These are phyloP conservation scores for Channa maculata DNA, from an alignment of 2,113 vertebrate genomes.

Conservation along the genomic window DNA sequence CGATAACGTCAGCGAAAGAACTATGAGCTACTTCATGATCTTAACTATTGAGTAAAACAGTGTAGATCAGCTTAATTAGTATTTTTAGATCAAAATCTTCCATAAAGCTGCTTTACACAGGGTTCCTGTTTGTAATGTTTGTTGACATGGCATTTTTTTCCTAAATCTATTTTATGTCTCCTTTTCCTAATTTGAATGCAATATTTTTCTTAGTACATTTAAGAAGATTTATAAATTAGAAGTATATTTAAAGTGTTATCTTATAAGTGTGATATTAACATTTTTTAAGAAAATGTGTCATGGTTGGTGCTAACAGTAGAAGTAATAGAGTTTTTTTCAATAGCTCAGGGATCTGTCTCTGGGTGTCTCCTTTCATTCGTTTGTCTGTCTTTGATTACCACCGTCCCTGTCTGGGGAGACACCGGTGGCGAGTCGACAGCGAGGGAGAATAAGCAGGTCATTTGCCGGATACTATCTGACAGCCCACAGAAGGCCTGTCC, in stretches of 20 bases:
- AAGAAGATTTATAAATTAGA: no score
- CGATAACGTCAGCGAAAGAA: neutral
- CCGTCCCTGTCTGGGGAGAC: slow-evolving; percentile 47
- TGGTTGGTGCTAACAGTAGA: neutral
- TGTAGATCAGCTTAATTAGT: neutral
- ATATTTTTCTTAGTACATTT: no score
- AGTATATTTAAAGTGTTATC: no score
- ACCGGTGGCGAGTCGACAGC: slow-evolving; percentile 33
- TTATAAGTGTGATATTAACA: no score
- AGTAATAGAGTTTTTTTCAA: no score
- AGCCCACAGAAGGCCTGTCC: slow-evolving; percentile 70
- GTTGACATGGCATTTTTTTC: no score
- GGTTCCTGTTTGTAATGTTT: neutral
- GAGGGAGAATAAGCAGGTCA: slow-evolving; percentile 56
- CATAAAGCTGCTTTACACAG: neutral
- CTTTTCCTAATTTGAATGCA: no score
- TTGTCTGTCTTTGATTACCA: slow-evolving; percentile 20
- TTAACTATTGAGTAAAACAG: no score
- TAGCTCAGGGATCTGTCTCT: neutral
- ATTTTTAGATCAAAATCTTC: neutral
- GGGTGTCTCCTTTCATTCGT: slow-evolving; percentile 42
- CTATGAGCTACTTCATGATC: neutral
- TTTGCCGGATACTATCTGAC: slow-evolving; percentile 71
- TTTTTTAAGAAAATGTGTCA: neutral
- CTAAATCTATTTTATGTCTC: no score